Evolutionary conservation across 2,797 vertebrate genomes (phyloP), one percentile per base, ranked within the genome.

Genomic region (Enteromius unitaeniatus): DNA sequence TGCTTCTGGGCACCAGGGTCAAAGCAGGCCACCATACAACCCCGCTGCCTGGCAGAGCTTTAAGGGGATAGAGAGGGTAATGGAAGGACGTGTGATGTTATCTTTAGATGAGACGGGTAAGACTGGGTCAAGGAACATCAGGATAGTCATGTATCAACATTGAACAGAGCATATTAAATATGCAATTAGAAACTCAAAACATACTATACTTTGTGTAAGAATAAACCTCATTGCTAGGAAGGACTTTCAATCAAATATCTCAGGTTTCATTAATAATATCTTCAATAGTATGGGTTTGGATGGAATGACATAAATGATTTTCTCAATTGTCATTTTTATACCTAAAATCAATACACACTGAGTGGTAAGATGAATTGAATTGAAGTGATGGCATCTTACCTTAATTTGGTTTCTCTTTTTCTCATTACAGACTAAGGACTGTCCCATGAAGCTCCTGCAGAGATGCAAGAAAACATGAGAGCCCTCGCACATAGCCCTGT

Each of bases 1-100:
- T 90, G 91, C 90, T 91, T 65, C 72, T 77, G 81, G 91, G 88
- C 58, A 28, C 23, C 19, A 14, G 86, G 93, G 92, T 94, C 93
- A 93, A 69, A 34, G 37, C n/a, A 88, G 91, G 91, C 73, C 68
- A 86, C 67, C 10, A 49, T 80, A 67, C 60, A 51, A 85, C 83
- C 70, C 68, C 73, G 40, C 28, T 82, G 45, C 58, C 84, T 49
- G 65, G 45, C 65, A 83, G 65, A 86, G 78, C 17, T 31, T 79
- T 58, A 67, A 51, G 53, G 21, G 55, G 14, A 77, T 82, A 49
- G 28, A 34, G n/a, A 58, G 26, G 34, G 47, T 31, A 64, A 21
- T 28, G 2, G 37, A 83, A 68, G 58, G 70, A 21, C 19, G 28
- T 3, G 8, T 47, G n/a, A 19, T 73, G 26, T 51, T 51, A 51